A percentile compares a stretch with the other conserved stretches of the same genome.
Conservation (phyloP, 2,113 vertebrate genomes). For the Anguilla japonica region DNA sequence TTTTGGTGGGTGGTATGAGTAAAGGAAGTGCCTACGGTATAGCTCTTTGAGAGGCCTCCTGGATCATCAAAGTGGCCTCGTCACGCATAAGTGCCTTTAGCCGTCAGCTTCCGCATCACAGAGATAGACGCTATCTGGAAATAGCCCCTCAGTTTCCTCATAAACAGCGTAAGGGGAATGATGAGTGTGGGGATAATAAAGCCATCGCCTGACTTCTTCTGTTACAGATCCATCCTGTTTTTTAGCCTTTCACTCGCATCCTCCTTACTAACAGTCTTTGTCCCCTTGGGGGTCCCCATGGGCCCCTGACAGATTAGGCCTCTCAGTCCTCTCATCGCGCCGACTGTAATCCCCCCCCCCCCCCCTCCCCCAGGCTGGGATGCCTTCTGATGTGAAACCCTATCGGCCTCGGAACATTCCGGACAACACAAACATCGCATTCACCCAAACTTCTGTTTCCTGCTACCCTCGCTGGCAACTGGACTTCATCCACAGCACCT, state of each 20-base stretch:
- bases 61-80: conserved; percentile 9
- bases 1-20: not conserved
- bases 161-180: conserved; percentile 26
- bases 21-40: not conserved
- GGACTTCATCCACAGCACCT: not conserved
- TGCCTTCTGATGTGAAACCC: conserved; percentile 2
- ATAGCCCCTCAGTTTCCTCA: conserved; percentile 33
- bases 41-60: not conserved
- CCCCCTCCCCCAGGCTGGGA: not conserved
- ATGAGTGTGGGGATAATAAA: not conserved
- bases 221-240: conserved; percentile 13
- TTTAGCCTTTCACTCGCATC: not conserved
- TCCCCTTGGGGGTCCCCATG: not conserved
- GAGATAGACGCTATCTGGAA: conserved; percentile 43
- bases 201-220: not conserved
- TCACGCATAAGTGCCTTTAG: conserved; percentile 34
- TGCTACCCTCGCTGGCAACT: not conserved
- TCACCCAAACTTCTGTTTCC: not conserved
- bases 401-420: not conserved
- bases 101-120: conserved; percentile 43
- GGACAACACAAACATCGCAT: conserved; percentile 8
- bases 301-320: not conserved
- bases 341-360: not conserved
- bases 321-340: not conserved
- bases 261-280: not conserved